Percentiles rank a stretch among this genome's conserved stretches.
phyloP scores from a whole-genome alignment of 2,797 vertebrate species.

The Sphenopsis melanotis region DNA sequence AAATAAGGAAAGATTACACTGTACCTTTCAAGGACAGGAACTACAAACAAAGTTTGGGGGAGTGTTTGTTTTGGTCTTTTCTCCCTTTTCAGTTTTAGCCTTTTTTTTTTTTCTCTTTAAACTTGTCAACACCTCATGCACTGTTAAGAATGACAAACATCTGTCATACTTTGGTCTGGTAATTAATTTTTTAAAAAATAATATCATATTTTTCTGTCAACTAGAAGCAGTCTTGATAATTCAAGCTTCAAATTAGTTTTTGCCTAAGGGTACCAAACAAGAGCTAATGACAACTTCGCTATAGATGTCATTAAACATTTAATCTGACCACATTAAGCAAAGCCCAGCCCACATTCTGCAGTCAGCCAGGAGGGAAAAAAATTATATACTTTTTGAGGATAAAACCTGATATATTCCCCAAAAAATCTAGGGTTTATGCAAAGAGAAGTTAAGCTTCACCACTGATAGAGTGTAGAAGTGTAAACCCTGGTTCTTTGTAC shows the following conservation, averaged over 20 bases:
- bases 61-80: not conserved
- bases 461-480: not conserved
- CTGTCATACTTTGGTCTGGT: constrained; percentile 43
- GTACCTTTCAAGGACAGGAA: constrained; percentile 35
- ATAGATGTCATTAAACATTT: constrained; percentile 48
- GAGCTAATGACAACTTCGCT: constrained; percentile 65
- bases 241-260: constrained; percentile 66
- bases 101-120: not conserved
- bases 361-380: not conserved
- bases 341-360: not conserved
- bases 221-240: constrained; percentile 58
- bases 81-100: not conserved
- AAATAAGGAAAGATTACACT: constrained; percentile 9
- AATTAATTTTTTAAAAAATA: constrained; percentile 28
- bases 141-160: constrained; percentile 28
- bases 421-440: not conserved
- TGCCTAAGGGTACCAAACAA: constrained; percentile 50
- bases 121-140: not conserved
- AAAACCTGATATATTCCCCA: not conserved
- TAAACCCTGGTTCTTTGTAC: not conserved
- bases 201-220: constrained; percentile 46
- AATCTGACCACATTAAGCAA: constrained; percentile 34
- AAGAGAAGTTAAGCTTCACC: not conserved
- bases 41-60: not conserved
- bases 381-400: not conserved